phyloP scores from a whole-genome alignment of 1,140 invertebrate species.

The Odontomachus brunneus region DNA sequence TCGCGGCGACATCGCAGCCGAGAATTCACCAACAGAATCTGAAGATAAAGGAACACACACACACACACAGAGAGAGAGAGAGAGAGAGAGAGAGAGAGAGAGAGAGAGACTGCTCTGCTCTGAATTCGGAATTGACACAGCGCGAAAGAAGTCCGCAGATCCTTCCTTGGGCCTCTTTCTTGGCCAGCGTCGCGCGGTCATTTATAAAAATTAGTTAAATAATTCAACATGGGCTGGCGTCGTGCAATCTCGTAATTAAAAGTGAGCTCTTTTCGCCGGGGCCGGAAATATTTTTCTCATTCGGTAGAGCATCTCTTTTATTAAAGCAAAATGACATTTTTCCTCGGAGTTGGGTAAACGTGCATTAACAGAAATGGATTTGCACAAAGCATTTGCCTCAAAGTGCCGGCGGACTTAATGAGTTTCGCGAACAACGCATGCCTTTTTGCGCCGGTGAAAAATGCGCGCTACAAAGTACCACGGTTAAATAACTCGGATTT shows the following conservation, averaged over 20 bases:
- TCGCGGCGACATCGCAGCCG: not conserved
- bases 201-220: conserved; percentile 1
- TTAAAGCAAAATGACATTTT: not conserved
- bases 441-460: not conserved
- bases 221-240: too few relatives aligned
- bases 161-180: too few relatives aligned
- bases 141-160: not conserved
- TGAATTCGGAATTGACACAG: not conserved
- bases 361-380: not conserved
- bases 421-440: not conserved
- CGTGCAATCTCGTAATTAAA: conserved; percentile 21
- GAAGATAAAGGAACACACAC: too few relatives aligned
- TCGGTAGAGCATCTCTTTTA: not conserved
- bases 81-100: too few relatives aligned
- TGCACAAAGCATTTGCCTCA: not conserved
- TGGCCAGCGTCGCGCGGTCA: not conserved
- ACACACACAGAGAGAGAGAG: too few relatives aligned
- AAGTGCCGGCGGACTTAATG: conserved; percentile 3
- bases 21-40: not conserved
- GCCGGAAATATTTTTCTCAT: not conserved
- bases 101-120: not conserved
- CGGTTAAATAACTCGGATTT: conserved; percentile 1
- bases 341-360: not conserved
- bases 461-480: conserved; percentile 2
- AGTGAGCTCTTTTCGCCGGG: not conserved